Conservation (phyloP, 2,888 invertebrate species). For the Harpagoxenus sublaevis region DNA sequence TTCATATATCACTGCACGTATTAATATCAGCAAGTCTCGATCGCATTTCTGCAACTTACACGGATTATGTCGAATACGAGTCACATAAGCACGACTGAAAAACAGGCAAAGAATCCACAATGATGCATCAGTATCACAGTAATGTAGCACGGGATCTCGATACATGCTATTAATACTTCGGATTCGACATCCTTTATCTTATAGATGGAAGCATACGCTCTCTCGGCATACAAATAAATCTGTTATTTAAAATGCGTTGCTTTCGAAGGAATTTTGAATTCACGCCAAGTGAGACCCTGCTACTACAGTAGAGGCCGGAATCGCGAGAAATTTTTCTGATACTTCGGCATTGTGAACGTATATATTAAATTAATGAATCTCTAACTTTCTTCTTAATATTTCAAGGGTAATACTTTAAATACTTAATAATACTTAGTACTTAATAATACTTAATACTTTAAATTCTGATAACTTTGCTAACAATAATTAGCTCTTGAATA, state of each 20-base stretch:
- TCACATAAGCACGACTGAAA: conserved; percentile 76
- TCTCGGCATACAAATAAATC: conserved; percentile 15
- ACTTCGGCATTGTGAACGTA: neutral
- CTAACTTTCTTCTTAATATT: too few species aligned
- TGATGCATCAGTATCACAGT: conserved; percentile 63
- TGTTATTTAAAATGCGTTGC: conserved; percentile 26
- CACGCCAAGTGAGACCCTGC: neutral
- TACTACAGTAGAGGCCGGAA: neutral
- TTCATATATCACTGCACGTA: neutral
- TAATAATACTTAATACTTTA: too few species aligned
- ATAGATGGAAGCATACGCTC: conserved; percentile 29
- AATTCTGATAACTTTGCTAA: neutral
- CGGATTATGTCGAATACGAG: conserved; percentile 71
- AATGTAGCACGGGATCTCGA: conserved; percentile 27
- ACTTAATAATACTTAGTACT: too few species aligned
- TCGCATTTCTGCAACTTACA: conserved; percentile 10
- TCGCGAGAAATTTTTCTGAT: neutral
- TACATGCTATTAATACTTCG: conserved; percentile 35
- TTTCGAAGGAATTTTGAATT: neutral
- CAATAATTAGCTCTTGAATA: neutral
- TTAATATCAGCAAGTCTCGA: neutral
- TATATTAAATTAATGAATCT: conserved; percentile 5
- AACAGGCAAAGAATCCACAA: conserved; percentile 49
- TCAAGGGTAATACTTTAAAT: too few species aligned
- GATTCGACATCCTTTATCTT: conserved; percentile 59